These are phyloP conservation scores for Lithophane ornitopus DNA, from an alignment of 2,888 invertebrate genomes.

Conservation along the genomic window DNA sequence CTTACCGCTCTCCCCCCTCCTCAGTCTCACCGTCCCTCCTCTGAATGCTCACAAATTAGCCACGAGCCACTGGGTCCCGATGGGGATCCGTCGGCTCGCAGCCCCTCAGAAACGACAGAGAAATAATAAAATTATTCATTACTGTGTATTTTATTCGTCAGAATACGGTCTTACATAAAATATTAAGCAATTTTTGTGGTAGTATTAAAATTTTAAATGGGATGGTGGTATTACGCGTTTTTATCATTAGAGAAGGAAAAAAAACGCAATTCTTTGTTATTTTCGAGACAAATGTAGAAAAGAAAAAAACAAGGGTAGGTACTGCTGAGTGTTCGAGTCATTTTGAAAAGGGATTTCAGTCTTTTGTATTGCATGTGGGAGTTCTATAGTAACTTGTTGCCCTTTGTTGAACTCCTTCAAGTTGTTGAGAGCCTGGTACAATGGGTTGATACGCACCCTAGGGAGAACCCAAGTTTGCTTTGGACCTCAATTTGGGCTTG, in stretches of 20 bases:
- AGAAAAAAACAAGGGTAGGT: constrained; percentile 16
- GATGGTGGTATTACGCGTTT: constrained; percentile 18
- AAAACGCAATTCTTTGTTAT: background rate
- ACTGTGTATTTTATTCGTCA: constrained; percentile 45
- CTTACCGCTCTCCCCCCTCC: background rate
- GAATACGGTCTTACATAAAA: constrained; percentile 43
- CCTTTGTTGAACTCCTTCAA: constrained; percentile 72
- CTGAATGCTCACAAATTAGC: constrained; percentile 65
- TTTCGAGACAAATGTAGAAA: background rate
- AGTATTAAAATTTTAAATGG: constrained; percentile 32
- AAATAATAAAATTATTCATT: constrained; percentile 64
- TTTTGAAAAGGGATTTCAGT: constrained; percentile 72
- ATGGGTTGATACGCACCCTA: constrained; percentile 55
- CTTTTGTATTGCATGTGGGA: constrained; percentile 66
- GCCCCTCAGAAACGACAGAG: constrained; percentile 47
- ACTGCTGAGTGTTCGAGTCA: constrained; percentile 65
- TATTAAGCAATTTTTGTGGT: constrained; percentile 23
- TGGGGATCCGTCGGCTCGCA: constrained; percentile 56
- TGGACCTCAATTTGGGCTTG: constrained; percentile 31
- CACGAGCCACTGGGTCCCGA: constrained; percentile 66
- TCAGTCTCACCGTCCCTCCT: background rate
- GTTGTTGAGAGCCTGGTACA: constrained; percentile 70
- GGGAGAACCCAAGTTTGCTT: constrained; percentile 50
- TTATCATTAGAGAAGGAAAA: constrained; percentile 15
- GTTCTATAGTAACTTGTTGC: constrained; percentile 65